Evolutionary conservation across 2,888 invertebrate genomes (phyloP), one percentile per base, ranked within the genome.

Genomic region (Lutraria lutraria): DNA sequence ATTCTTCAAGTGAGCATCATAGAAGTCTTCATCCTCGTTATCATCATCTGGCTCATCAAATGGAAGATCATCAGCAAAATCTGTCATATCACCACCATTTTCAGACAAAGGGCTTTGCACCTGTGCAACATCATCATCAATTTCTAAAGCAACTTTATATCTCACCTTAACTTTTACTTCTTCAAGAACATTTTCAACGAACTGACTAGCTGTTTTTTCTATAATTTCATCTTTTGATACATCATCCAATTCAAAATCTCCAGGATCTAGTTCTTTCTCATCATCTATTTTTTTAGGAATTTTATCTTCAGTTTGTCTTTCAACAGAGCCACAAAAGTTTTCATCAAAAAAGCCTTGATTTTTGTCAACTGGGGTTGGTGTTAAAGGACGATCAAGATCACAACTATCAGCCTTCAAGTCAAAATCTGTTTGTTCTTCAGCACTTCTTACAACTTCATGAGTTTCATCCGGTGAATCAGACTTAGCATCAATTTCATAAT

Each of bases 371-470:
- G 96, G 96, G 25, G 96, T 95, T 54, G 97, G 97, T 16, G 97
- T 97, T 81, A 96, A 94, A 43, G 97, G 97, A 92, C 97, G 95
- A 93, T 97, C 97, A 87, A 97, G 96, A n/a, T 97, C 97, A 92
- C 97, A 97, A 63, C 96, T 96, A 81, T 96, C 96, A 12, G 95
- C 90, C 76, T 89, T 89, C 10, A 93, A 79, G 53, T 92, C 93
- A 92, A 93, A 93, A 1, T 85, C 88, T 31, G 90, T 91, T 63
- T 89, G 81, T 79, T 91, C 89, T 72, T 91, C 92, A 80, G 84
- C 85, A 86, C 89, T 87, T 81, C 87, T 81, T 79, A 72, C 53
- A 83, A 89, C 88, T 52, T 86, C 88, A 85, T 89, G 88, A 34
- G 87, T 92, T 53, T 91, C 89, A 54, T 83, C 90, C 60, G 76